phyloP scores from a whole-genome alignment of 2,888 invertebrate species.

The Drosophila tanythrix region DNA sequence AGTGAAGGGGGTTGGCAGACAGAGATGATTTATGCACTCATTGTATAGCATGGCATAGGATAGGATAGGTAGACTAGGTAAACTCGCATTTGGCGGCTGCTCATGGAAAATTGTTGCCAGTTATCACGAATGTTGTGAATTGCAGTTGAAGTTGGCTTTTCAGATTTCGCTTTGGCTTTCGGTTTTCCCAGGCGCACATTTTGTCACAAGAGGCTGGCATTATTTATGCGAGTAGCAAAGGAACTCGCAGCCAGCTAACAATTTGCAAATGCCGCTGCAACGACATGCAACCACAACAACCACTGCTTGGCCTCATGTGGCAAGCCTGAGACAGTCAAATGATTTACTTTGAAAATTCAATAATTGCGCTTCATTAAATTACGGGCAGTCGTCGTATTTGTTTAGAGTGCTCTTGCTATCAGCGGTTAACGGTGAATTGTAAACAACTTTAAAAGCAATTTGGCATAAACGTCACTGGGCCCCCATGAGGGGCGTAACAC shows the following conservation, averaged over 20 bases:
- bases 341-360: conserved; percentile 64
- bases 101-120: conserved; percentile 71
- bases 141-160: conserved; percentile 33
- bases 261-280: conserved; percentile 57
- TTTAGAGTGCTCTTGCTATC: conserved; percentile 32
- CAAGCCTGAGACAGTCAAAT: conserved; percentile 69
- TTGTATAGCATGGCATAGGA: conserved; percentile 23
- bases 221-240: conserved; percentile 61
- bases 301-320: conserved; percentile 58
- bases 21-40: conserved; percentile 56
- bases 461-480: conserved; percentile 71
- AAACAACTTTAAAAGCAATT: conserved; percentile 70
- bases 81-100: conserved; percentile 2
- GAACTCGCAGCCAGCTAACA: conserved; percentile 37
- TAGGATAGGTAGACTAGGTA: conserved; percentile 27
- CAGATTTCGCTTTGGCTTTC: conserved; percentile 22
- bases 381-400: conserved; percentile 45
- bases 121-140: conserved; percentile 69
- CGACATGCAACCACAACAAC: conserved; percentile 28
- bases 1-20: not conserved
- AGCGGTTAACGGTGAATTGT: conserved; percentile 16
- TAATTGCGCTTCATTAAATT: conserved; percentile 78
- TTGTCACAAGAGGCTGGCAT: conserved; percentile 74
- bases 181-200: conserved; percentile 75
- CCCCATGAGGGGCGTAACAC: not conserved